Evolutionary conservation across 2,113 vertebrate genomes (phyloP).

Genomic region (Grammomys surdaster): DNA sequence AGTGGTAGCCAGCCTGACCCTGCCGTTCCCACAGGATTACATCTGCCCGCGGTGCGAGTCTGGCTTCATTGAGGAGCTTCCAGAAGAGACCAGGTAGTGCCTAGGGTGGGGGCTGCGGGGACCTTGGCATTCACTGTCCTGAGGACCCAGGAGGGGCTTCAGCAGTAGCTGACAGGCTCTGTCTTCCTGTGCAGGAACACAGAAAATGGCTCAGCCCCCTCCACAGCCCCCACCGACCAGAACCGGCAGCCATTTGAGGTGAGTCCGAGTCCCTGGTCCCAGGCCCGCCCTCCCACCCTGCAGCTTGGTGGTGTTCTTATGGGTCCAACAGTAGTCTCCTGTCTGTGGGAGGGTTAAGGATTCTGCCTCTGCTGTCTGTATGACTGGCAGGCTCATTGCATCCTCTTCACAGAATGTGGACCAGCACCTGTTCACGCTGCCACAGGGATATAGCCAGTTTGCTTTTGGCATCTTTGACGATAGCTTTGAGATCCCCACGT

Average conservation of each 20-base stretch:
- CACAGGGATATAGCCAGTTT: constrained; percentile 94
- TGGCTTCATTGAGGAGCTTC: constrained; percentile 97
- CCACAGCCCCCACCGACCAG: constrained; percentile 89
- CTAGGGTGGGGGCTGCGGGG: background rate
- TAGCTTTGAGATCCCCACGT: constrained; percentile 91
- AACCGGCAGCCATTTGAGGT: constrained; percentile 95
- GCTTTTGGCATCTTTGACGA: constrained; percentile 96
- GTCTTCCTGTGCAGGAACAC: constrained; percentile 85
- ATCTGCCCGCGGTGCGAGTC: constrained; percentile 97
- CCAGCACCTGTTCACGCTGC: constrained; percentile 94
- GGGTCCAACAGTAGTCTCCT: no score
- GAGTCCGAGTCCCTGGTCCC: constrained; percentile 26
- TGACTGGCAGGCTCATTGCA: background rate
- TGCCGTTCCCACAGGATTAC: constrained; percentile 90
- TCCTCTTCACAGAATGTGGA: constrained; percentile 89
- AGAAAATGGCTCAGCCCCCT: constrained; percentile 91
- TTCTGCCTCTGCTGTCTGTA: background rate
- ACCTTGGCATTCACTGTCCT: background rate
- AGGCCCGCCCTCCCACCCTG: background rate
- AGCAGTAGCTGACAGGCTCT: background rate
- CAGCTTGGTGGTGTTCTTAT: background rate
- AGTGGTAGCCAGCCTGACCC: background rate
- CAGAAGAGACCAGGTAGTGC: constrained; percentile 93
- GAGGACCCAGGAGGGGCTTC: background rate
- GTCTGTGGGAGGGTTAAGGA: background rate